Evolutionary conservation across 2,113 vertebrate species (phyloP).

Genomic region (Polypterus bichir): DNA sequence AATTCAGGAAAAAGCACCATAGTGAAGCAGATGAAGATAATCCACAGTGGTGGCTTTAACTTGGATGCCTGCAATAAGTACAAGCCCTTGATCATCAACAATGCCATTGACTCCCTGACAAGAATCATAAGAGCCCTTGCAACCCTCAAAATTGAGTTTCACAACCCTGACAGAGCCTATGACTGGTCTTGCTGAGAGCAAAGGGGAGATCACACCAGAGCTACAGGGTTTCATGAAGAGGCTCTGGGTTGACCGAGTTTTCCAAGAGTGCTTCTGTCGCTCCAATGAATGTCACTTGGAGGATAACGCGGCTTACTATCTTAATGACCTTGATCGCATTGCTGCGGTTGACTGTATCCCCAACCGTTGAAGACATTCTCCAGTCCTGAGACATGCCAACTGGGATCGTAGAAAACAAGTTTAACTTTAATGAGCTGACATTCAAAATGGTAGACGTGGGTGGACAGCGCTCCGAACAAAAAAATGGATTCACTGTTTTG

Average conservation of each 20-base stretch:
- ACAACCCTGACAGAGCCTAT: constrained; percentile 93
- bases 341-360: constrained; percentile 86
- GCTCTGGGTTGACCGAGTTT: constrained; percentile 85
- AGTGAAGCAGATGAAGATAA: constrained; percentile 98
- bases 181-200: constrained; percentile 90
- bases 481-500: constrained; percentile 99
- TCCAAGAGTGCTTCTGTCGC: constrained; percentile 89
- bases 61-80: constrained; percentile 96
- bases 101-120: too few relatives aligned
- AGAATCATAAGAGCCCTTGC: constrained; percentile 91
- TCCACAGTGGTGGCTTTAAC: constrained; percentile 95
- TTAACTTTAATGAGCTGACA: constrained; percentile 98
- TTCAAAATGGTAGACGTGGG: constrained; percentile 99
- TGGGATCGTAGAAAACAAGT: constrained; percentile 97
- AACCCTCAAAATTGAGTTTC: constrained; percentile 92
- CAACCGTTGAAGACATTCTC: constrained; percentile 90
- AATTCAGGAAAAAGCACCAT: too few relatives aligned
- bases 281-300: constrained; percentile 97
- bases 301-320: constrained; percentile 94
- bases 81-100: constrained; percentile 93
- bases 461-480: constrained; percentile 90
- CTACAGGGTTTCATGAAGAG: constrained; percentile 90
- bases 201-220: constrained; percentile 90
- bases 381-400: constrained; percentile 98
- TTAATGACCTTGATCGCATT: constrained; percentile 93